Evolutionary conservation across 2,797 vertebrate genomes (phyloP).

Genomic region (Sebastes nivosus): DNA sequence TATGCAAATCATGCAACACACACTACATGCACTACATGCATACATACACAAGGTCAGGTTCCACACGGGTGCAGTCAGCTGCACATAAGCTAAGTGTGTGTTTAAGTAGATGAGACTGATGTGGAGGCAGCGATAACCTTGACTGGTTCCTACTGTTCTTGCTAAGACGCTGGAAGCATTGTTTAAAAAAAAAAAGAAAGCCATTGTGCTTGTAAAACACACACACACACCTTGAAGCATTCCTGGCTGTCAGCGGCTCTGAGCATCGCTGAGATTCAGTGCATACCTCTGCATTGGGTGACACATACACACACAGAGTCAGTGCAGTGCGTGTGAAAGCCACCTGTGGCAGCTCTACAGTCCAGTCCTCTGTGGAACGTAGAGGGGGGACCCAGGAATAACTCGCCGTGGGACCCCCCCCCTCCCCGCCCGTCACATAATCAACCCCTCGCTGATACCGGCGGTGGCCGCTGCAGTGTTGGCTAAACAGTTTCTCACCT

Average conservation of each 20-base stretch:
- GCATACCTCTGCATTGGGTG: conserved; percentile 60
- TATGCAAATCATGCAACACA: conserved; percentile 38
- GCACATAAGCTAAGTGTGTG: conserved; percentile 30
- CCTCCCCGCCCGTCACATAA: conserved; percentile 2
- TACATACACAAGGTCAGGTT: conserved; percentile 32
- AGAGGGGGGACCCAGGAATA: conserved; percentile 71
- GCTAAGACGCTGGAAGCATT: conserved; percentile 48
- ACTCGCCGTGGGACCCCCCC: conserved; percentile 72
- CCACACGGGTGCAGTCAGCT: conserved; percentile 26
- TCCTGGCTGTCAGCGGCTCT: conserved; percentile 64
- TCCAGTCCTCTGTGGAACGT: conserved; percentile 47
- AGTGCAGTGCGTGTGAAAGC: conserved; percentile 61
- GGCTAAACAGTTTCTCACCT: conserved; percentile 34
- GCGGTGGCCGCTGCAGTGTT: conserved; percentile 11
- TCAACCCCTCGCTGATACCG: conserved; percentile 39
- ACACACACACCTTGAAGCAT: conserved; percentile 64
- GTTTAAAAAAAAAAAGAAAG: conserved; percentile 22
- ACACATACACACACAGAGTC: conserved; percentile 32
- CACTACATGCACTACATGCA: neutral
- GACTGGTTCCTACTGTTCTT: conserved; percentile 49
- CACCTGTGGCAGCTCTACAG: conserved; percentile 70
- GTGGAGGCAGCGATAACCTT: conserved; percentile 29
- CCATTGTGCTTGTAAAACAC: conserved; percentile 39
- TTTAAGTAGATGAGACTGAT: conserved; percentile 42
- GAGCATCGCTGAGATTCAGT: conserved; percentile 51